Conservation (phyloP, 2,888 invertebrate species). For the Sycophila texana region DNA sequence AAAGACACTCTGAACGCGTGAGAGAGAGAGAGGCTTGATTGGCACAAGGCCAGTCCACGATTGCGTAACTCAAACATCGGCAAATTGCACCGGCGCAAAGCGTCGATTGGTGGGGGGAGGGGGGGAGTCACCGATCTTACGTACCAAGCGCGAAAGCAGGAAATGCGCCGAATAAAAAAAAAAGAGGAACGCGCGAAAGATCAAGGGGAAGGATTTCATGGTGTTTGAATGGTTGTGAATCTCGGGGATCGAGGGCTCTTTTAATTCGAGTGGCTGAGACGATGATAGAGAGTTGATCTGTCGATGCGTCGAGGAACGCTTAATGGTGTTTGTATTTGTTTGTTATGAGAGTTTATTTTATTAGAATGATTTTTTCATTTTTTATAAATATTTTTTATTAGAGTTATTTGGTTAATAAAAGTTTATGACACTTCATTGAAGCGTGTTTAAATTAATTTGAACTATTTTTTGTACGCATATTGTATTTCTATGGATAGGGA, state of each 20-base stretch:
- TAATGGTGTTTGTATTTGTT: no score
- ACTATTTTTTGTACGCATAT: no score
- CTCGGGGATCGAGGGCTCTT: neutral
- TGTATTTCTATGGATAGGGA: no score
- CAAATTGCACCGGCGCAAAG: slow-evolving; percentile 53
- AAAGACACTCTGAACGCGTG: slow-evolving; percentile 33
- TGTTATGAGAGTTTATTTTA: no score
- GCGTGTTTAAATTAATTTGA: no score
- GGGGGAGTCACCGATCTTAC: neutral
- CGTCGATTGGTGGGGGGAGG: slow-evolving; percentile 7
- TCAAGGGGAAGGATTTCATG: no score
- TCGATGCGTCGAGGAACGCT: no score
- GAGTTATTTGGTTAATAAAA: no score
- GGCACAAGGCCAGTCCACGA: slow-evolving; percentile 69
- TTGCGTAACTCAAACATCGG: slow-evolving; percentile 66
- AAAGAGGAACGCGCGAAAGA: no score
- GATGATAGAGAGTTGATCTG: neutral
- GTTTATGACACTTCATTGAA: no score
- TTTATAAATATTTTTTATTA: no score
- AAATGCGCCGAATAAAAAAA: neutral
- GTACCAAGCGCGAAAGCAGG: neutral
- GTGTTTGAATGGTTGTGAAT: neutral
- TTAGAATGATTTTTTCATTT: no score
- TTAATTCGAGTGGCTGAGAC: neutral
- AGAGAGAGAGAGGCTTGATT: slow-evolving; percentile 66